Conservation (phyloP, 2,888 invertebrate genomes). For the Cryptocephalus primarius region DNA sequence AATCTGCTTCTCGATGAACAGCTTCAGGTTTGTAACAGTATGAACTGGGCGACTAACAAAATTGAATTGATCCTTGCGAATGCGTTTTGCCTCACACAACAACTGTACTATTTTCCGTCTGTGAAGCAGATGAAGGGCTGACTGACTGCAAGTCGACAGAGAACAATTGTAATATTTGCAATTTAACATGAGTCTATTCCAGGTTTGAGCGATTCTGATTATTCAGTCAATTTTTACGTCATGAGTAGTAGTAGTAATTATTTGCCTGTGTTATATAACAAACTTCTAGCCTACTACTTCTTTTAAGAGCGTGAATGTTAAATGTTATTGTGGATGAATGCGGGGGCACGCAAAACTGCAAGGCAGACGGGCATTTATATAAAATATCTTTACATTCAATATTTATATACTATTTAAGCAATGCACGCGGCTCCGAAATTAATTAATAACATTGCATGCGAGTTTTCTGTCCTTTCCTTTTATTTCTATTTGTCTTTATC, state of each 20-base stretch:
- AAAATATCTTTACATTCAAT: conserved; percentile 8
- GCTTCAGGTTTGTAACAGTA: too few species aligned
- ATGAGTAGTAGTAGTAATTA: too few species aligned
- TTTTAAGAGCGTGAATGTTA: too few species aligned
- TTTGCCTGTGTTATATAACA: too few species aligned
- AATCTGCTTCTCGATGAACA: too few species aligned
- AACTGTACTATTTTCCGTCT: too few species aligned
- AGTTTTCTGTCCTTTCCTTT: conserved; percentile 22
- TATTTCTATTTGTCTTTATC: conserved; percentile 13
- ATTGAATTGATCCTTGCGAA: too few species aligned
- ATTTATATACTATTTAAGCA: conserved; percentile 12
- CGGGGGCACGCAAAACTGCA: conserved; percentile 32
- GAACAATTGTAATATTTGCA: conserved; percentile 9
- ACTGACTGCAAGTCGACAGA: conserved; percentile 21
- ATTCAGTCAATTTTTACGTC: too few species aligned
- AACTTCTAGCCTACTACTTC: too few species aligned
- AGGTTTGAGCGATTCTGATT: conserved; percentile 10
- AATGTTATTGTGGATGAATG: conserved; percentile 4
- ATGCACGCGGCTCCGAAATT: conserved; percentile 34
- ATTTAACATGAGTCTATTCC: conserved; percentile 14
- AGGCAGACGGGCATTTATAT: conserved; percentile 33
- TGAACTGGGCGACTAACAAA: too few species aligned
- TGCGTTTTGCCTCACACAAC: too few species aligned
- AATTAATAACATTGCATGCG: conserved; percentile 30
- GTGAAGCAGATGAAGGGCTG: background rate